phyloP scores from a whole-genome alignment of 2,888 invertebrate species.

The Andrena bicolor region DNA sequence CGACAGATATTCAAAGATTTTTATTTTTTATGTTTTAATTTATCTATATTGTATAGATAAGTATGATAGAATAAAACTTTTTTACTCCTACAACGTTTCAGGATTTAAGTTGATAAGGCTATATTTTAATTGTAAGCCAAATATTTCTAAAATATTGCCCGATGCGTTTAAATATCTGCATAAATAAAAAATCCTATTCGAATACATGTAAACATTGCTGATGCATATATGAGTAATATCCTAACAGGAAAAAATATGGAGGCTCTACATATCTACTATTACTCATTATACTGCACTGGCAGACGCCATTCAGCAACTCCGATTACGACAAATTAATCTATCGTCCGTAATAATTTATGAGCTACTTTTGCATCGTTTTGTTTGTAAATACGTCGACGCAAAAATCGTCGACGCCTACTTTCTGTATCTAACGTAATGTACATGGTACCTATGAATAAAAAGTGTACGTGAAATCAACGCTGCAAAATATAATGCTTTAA shows the following conservation, averaged over 20 bases:
- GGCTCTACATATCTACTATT: constrained; percentile 16
- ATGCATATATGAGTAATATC: constrained; percentile 8
- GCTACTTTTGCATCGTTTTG: constrained; percentile 60
- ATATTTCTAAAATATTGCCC: constrained; percentile 10
- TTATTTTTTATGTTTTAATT: constrained; percentile 45
- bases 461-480: constrained; percentile 23
- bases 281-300: not conserved
- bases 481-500: not conserved
- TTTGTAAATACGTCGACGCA: constrained; percentile 69
- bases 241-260: constrained; percentile 10
- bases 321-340: constrained; percentile 17
- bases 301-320: not conserved
- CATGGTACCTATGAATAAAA: constrained; percentile 60
- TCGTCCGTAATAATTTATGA: constrained; percentile 27
- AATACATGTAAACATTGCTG: constrained; percentile 15
- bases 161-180: constrained; percentile 26
- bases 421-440: constrained; percentile 56
- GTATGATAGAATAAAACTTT: constrained; percentile 43
- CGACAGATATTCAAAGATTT: constrained; percentile 25
- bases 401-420: constrained; percentile 36
- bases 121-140: constrained; percentile 39
- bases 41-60: constrained; percentile 41
- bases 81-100: constrained; percentile 37
- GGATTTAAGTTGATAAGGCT: constrained; percentile 35
- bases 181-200: constrained; percentile 11